Conservation (phyloP, 2,113 vertebrate genomes). For the Phyllostomus hastatus region DNA sequence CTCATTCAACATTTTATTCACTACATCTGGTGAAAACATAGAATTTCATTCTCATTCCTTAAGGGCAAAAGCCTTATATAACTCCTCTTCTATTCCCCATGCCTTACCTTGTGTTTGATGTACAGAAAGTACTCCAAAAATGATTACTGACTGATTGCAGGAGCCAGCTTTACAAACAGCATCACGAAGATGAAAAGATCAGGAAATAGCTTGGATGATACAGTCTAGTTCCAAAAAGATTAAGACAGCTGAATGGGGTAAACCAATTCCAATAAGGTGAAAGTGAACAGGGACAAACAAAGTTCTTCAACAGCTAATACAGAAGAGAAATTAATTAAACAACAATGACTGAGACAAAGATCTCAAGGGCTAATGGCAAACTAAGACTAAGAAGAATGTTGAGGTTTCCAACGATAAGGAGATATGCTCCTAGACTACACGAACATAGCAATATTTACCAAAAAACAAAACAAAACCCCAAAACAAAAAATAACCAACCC, state of each 20-base stretch:
- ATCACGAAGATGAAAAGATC: background rate
- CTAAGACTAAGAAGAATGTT: background rate
- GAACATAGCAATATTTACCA: background rate
- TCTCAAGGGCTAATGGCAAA: background rate
- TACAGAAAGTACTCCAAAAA: background rate
- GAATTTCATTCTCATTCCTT: background rate
- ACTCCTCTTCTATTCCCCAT: background rate
- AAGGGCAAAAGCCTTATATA: background rate
- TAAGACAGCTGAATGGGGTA: background rate
- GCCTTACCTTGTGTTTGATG: background rate
- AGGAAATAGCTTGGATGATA: background rate
- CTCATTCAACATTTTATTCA: background rate
- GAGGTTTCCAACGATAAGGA: background rate
- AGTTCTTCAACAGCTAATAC: background rate
- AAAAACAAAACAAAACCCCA: background rate
- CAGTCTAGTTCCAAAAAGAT: background rate
- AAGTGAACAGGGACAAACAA: background rate
- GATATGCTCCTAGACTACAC: background rate
- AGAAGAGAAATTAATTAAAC: background rate
- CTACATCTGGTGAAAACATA: background rate
- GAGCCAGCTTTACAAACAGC: background rate
- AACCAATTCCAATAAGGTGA: background rate
- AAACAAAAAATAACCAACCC: too few species aligned
- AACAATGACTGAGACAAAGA: background rate
- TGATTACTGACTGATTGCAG: background rate